Conservation (phyloP, 35 echinoderm and acorn worm species). For the Hemicentrotus pulcherrimus region DNA sequence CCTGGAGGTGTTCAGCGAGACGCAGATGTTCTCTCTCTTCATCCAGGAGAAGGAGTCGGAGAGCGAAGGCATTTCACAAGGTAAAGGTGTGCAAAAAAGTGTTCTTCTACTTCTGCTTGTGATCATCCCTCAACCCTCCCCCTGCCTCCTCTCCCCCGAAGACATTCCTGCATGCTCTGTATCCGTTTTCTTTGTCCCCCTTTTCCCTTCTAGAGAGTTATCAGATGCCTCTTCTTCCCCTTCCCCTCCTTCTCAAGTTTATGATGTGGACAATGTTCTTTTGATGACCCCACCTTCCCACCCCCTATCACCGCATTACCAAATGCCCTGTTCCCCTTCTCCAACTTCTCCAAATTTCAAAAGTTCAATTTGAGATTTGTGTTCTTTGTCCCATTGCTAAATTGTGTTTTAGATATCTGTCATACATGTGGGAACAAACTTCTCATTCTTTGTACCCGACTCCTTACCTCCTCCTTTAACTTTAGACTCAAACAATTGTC, state of each 20-base stretch:
- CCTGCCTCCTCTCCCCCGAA: not conserved
- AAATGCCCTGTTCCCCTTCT: not conserved
- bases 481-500: too few species aligned
- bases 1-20: constrained; percentile 93
- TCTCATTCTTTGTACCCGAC: too few species aligned
- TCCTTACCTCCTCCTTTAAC: too few species aligned
- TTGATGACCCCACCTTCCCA: too few species aligned
- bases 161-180: not conserved
- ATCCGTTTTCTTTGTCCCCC: not conserved
- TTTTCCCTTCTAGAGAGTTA: not conserved
- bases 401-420: too few species aligned
- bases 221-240: not conserved
- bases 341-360: too few species aligned
- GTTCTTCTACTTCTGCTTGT: not conserved
- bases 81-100: constrained; percentile 46
- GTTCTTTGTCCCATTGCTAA: too few species aligned
- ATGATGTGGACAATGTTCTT: not conserved
- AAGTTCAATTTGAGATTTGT: too few species aligned
- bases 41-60: constrained; percentile 96
- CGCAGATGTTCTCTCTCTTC: constrained; percentile 97
- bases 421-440: too few species aligned
- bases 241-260: not conserved
- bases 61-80: constrained; percentile 78
- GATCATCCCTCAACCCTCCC: not conserved
- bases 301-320: too few species aligned